These are phyloP conservation scores for Solenodon paradoxus DNA, from an alignment of 2,113 vertebrate genomes.

Conservation along the genomic window DNA sequence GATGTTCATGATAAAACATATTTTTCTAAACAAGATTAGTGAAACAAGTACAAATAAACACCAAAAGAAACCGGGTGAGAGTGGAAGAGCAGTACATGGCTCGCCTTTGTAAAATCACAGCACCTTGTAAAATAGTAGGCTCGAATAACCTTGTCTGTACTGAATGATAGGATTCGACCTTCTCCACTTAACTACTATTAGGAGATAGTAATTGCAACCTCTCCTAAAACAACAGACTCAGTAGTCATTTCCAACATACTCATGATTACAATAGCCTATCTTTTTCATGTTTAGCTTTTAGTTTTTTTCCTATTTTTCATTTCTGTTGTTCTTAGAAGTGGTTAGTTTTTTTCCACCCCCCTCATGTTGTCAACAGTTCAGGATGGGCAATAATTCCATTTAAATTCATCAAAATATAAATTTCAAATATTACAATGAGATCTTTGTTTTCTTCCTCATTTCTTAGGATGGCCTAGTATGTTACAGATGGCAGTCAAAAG, in stretches of 20 bases:
- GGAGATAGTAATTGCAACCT: background rate
- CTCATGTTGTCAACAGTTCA: background rate
- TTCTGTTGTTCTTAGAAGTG: background rate
- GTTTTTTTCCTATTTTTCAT: background rate
- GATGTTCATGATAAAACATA: background rate
- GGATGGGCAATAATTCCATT: background rate
- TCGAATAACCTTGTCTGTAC: background rate
- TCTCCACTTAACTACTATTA: background rate
- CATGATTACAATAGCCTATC: background rate
- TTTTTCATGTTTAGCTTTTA: background rate
- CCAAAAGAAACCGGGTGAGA: background rate
- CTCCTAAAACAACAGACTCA: background rate
- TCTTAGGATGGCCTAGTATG: background rate
- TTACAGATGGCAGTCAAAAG: background rate
- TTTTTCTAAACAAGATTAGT: background rate
- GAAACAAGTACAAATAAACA: conserved; percentile 11
- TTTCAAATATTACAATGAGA: background rate
- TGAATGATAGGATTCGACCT: background rate
- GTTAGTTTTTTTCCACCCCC: background rate
- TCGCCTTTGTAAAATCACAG: background rate
- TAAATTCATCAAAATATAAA: conserved; percentile 13
- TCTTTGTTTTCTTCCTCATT: background rate
- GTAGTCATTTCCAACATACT: background rate
- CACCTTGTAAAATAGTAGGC: background rate
- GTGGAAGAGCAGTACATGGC: background rate